phyloP scores from a whole-genome alignment of 2,888 invertebrate genomes.

The Meteorus colon region DNA sequence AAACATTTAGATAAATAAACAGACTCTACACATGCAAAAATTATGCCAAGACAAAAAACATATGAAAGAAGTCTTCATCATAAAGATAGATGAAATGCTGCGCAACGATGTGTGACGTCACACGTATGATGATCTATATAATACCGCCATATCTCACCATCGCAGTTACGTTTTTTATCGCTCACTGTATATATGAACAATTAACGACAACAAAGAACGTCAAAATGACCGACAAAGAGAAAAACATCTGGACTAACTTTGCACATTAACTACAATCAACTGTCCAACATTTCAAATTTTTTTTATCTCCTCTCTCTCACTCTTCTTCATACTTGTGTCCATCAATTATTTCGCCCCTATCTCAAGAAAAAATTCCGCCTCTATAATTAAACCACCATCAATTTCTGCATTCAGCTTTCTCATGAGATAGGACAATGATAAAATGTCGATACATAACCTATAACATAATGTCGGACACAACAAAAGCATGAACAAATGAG shows the following conservation, averaged over 20 bases:
- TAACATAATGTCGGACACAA: slow-evolving; percentile 27
- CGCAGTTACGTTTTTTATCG: not conserved
- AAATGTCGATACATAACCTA: not conserved
- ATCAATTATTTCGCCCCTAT: not conserved
- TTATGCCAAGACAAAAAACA: not conserved
- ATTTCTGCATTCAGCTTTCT: not conserved
- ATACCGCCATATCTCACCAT: not conserved
- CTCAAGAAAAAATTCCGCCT: not conserved
- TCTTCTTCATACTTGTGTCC: not conserved
- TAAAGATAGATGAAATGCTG: not conserved
- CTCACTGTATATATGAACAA: not conserved
- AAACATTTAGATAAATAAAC: too few relatives aligned
- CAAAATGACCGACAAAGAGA: not conserved
- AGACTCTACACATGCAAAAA: too few relatives aligned
- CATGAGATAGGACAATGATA: not conserved
- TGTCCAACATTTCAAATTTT: slow-evolving; percentile 15
- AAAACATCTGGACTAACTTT: slow-evolving; percentile 8
- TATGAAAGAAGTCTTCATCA: not conserved
- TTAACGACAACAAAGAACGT: not conserved
- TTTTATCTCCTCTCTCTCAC: slow-evolving; percentile 21
- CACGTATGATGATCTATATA: not conserved
- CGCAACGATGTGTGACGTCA: not conserved
- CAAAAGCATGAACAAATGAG: slow-evolving; percentile 33
- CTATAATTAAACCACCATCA: not conserved
- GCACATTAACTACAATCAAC: slow-evolving; percentile 5